Percentiles rank a stretch among this genome's conserved stretches.
phyloP scores from a whole-genome alignment of 2,113 vertebrate species.

The Gymnogyps californianus region DNA sequence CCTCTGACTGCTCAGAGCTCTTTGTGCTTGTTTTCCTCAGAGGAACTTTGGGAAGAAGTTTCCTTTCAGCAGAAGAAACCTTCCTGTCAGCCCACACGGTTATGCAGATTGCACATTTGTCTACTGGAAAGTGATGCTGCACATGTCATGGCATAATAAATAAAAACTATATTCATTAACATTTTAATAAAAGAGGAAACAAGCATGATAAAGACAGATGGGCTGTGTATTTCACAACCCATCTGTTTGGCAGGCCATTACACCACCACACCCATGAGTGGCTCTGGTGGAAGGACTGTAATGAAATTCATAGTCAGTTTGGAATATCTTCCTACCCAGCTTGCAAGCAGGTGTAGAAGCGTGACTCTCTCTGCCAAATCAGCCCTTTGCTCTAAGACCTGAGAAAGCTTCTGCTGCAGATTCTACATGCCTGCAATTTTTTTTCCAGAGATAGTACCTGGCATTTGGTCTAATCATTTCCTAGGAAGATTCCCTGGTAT shows the following conservation, averaged over 20 bases:
- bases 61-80: slow-evolving; percentile 9
- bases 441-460: background rate
- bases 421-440: background rate
- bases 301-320: slow-evolving; percentile 35
- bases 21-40: background rate
- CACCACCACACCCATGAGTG: slow-evolving; percentile 56
- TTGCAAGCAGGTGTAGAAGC: slow-evolving; percentile 57
- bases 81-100: slow-evolving; percentile 40
- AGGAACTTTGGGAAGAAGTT: slow-evolving; percentile 20
- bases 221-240: slow-evolving; percentile 66
- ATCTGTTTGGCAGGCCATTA: slow-evolving; percentile 70
- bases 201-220: slow-evolving; percentile 76
- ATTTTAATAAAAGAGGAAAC: slow-evolving; percentile 79
- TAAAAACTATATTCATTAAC: slow-evolving; percentile 79
- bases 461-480: background rate
- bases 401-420: background rate
- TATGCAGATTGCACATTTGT: slow-evolving; percentile 59
- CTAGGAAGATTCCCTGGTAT: background rate
- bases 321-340: slow-evolving; percentile 35
- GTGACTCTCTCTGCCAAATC: slow-evolving; percentile 21
- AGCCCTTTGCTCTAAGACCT: slow-evolving; percentile 7
- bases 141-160: slow-evolving; percentile 72
- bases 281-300: slow-evolving; percentile 57
- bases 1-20: background rate
- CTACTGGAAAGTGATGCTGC: slow-evolving; percentile 67